Conservation (phyloP, 2,113 vertebrate genomes). For the Sinocyclocheilus anophthalmus region DNA sequence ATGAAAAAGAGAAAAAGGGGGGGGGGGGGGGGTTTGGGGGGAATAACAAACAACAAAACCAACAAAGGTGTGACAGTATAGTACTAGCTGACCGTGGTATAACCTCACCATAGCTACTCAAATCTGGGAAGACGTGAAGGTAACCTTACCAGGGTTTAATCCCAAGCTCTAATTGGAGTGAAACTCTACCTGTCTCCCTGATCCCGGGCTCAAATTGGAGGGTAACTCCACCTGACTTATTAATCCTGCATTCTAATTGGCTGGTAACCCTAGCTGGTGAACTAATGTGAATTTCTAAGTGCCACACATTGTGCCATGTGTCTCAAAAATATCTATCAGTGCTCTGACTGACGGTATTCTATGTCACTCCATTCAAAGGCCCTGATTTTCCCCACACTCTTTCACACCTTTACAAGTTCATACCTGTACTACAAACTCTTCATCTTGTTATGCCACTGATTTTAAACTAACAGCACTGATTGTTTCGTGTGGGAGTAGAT, state of each 20-base stretch:
- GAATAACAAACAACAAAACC: background rate
- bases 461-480: constrained; percentile 28
- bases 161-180: constrained; percentile 66
- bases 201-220: constrained; percentile 60
- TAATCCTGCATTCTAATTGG: constrained; percentile 64
- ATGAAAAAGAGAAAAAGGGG: no score
- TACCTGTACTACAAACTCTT: constrained; percentile 35
- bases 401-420: constrained; percentile 47
- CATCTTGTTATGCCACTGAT: constrained; percentile 38
- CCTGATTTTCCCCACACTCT: constrained; percentile 45
- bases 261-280: constrained; percentile 54
- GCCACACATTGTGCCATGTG: constrained; percentile 59
- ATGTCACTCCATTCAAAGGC: constrained; percentile 54
- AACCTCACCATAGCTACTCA: constrained; percentile 59
- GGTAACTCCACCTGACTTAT: constrained; percentile 62
- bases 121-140: constrained; percentile 60
- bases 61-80: constrained; percentile 44
- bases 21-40: no score
- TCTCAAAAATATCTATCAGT: constrained; percentile 59
- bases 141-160: constrained; percentile 71
- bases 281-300: constrained; percentile 55
- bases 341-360: constrained; percentile 48
- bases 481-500: background rate
- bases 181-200: constrained; percentile 62
- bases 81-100: constrained; percentile 58